Conservation (phyloP, 2,113 vertebrate species). For the Megaleporinus macrocephalus region DNA sequence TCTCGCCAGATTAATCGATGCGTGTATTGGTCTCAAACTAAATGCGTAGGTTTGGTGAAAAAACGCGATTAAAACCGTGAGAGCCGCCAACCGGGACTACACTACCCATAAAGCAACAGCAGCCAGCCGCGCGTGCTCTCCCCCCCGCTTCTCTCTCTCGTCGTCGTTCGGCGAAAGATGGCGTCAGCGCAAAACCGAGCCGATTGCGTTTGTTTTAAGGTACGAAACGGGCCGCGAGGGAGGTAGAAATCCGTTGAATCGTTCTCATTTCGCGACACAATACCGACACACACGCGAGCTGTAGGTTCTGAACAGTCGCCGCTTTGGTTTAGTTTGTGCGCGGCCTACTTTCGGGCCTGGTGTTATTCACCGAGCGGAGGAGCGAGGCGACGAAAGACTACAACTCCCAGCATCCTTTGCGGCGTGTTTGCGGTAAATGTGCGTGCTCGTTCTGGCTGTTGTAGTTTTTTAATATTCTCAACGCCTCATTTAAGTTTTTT, state of each 20-base stretch:
- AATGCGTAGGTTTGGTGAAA: no score
- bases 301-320: conserved; percentile 49
- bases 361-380: conserved; percentile 64
- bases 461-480: conserved; percentile 58
- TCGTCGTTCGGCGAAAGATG: conserved; percentile 81
- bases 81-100: conserved; percentile 61
- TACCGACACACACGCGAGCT: conserved; percentile 60
- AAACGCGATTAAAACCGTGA: background rate
- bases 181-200: conserved; percentile 78
- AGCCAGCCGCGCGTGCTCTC: conserved; percentile 54
- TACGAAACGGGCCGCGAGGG: conserved; percentile 65
- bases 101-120: conserved; percentile 59
- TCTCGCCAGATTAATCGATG: background rate
- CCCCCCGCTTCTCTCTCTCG: conserved; percentile 67
- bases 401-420: conserved; percentile 70
- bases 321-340: conserved; percentile 10
- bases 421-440: conserved; percentile 63
- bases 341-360: conserved; percentile 69
- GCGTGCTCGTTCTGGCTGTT: conserved; percentile 59
- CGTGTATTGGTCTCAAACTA: background rate
- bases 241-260: conserved; percentile 63
- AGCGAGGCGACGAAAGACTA: conserved; percentile 64
- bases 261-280: conserved; percentile 52
- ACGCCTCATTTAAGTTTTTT: no score
- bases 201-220: conserved; percentile 75